Percentiles rank a stretch among this genome's conserved stretches.
phyloP scores from a whole-genome alignment of 2,797 vertebrate species.

The Melanotaenia pygmaea region DNA sequence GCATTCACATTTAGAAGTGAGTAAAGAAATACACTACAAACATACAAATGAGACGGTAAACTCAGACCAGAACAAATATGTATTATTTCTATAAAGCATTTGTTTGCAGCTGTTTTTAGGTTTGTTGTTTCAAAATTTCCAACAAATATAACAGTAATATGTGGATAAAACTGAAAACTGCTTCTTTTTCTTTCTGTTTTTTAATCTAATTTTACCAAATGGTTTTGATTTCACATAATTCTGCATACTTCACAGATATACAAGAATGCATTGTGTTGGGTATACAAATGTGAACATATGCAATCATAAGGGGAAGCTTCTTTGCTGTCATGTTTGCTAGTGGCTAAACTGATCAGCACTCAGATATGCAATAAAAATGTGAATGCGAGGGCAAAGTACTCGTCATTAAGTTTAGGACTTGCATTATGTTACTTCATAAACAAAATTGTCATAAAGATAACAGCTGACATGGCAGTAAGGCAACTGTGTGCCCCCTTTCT shows the following conservation, averaged over 20 bases:
- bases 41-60: neutral
- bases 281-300: too few relatives aligned
- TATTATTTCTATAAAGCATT: neutral
- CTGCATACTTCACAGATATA: neutral
- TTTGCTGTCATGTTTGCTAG: conserved; percentile 1
- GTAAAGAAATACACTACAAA: neutral
- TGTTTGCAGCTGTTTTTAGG: neutral
- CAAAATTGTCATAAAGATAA: neutral
- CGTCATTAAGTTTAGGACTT: neutral
- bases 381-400: neutral
- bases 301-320: neutral
- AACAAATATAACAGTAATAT: too few relatives aligned
- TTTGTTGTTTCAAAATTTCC: too few relatives aligned
- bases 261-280: too few relatives aligned
- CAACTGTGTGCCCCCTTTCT: neutral
- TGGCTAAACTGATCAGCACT: neutral
- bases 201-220: neutral
- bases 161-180: too few relatives aligned
- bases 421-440: conserved; percentile 1
- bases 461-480: neutral
- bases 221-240: neutral
- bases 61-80: neutral
- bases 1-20: neutral
- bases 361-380: neutral
- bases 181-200: neutral